phyloP scores from a whole-genome alignment of 2,797 vertebrate species.

The Etheostoma perlongum region DNA sequence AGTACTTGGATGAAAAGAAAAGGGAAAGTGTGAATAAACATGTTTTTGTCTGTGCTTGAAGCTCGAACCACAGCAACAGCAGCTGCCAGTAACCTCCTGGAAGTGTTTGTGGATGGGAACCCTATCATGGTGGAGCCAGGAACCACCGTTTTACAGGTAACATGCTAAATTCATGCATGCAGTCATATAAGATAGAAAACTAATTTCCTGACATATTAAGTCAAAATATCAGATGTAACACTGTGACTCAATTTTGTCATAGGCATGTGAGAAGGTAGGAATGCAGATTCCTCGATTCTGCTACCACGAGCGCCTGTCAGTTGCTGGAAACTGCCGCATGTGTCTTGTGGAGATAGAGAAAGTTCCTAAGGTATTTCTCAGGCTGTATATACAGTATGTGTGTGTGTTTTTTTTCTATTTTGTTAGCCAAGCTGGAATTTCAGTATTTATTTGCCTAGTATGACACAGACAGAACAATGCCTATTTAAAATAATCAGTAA shows the following conservation, averaged over 20 bases:
- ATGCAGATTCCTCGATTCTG: slow-evolving; percentile 97
- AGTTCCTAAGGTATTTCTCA: slow-evolving; percentile 77
- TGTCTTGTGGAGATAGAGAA: slow-evolving; percentile 98
- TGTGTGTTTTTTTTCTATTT: slow-evolving; percentile 1
- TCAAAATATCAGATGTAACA: neutral
- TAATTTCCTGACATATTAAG: neutral
- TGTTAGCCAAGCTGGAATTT: neutral
- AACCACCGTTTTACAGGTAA: slow-evolving; percentile 92
- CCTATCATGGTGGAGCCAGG: slow-evolving; percentile 90
- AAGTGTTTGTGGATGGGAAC: slow-evolving; percentile 93
- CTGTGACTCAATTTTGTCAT: slow-evolving; percentile 30
- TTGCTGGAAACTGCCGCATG: slow-evolving; percentile 98
- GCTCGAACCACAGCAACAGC: slow-evolving; percentile 79
- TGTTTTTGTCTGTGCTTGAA: slow-evolving; percentile 58
- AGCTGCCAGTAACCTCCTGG: slow-evolving; percentile 87
- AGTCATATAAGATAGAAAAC: neutral
- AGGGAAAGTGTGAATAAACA: neutral
- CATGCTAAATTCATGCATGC: neutral
- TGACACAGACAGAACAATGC: neutral
- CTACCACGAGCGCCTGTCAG: slow-evolving; percentile 94
- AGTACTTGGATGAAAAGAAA: neutral
- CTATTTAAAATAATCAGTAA: neutral
- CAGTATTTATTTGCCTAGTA: neutral
- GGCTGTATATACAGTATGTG: neutral
- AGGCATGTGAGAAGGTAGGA: slow-evolving; percentile 95